Evolutionary conservation across 2,888 invertebrate genomes (phyloP).

Genomic region (Mechanitis messenoides): DNA sequence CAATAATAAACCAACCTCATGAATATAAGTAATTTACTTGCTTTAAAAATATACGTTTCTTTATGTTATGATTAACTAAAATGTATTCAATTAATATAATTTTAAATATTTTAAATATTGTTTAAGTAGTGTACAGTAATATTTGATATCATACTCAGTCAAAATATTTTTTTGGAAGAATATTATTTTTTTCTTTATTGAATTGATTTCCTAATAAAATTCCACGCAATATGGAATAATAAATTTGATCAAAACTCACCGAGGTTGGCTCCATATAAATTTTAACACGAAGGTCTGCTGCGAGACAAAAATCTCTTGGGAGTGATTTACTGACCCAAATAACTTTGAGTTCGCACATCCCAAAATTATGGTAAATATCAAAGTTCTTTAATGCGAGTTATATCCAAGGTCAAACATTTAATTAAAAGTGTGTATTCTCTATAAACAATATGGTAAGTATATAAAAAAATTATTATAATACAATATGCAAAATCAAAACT

Average conservation of each 20-base stretch:
- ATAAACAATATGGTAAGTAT: neutral
- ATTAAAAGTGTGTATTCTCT: neutral
- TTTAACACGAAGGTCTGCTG: slow-evolving; percentile 20
- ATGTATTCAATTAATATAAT: too few relatives aligned
- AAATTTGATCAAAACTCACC: slow-evolving; percentile 20
- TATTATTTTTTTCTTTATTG: neutral
- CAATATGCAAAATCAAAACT: too few relatives aligned
- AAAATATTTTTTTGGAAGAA: too few relatives aligned
- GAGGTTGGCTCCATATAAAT: slow-evolving; percentile 23
- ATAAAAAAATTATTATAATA: too few relatives aligned
- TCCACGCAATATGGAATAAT: slow-evolving; percentile 14
- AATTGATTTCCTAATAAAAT: slow-evolving; percentile 5
- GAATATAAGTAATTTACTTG: too few relatives aligned
- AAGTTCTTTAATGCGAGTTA: slow-evolving; percentile 10
- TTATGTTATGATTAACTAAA: too few relatives aligned
- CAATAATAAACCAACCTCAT: too few relatives aligned
- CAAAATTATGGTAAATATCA: slow-evolving; percentile 13
- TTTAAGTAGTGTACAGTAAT: too few relatives aligned
- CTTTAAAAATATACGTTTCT: too few relatives aligned
- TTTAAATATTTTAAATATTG: too few relatives aligned
- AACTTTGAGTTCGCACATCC: slow-evolving; percentile 20
- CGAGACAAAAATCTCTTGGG: slow-evolving; percentile 18
- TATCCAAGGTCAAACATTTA: slow-evolving; percentile 2
- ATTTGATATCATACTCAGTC: too few relatives aligned
- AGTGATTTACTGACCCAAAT: slow-evolving; percentile 25